Evolutionary conservation across 1,140 invertebrate species (phyloP).

Genomic region (Chironomus tepperi): DNA sequence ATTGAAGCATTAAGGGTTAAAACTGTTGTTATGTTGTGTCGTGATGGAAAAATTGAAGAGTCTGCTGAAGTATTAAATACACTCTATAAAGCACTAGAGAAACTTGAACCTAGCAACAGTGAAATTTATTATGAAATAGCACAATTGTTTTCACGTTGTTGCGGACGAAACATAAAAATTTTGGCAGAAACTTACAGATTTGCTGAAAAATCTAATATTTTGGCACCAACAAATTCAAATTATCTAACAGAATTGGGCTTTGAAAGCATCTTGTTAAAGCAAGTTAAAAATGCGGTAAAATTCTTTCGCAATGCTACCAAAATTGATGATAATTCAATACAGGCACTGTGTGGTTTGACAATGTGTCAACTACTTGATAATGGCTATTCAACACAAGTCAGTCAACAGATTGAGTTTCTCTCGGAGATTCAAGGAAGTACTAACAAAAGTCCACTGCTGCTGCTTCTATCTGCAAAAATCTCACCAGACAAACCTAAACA

Average conservation of each 20-base stretch:
- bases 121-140: constrained; percentile 60
- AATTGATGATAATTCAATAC: constrained; percentile 71
- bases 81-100: constrained; percentile 56
- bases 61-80: constrained; percentile 55
- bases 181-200: constrained; percentile 63
- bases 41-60: constrained; percentile 66
- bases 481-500: constrained; percentile 48
- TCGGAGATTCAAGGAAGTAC: constrained; percentile 65
- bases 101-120: constrained; percentile 66
- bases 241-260: constrained; percentile 73
- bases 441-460: constrained; percentile 47
- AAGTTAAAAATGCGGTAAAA: constrained; percentile 60
- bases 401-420: constrained; percentile 79
- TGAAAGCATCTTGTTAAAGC: constrained; percentile 45
- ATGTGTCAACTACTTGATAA: constrained; percentile 63
- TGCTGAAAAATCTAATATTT: constrained; percentile 63
- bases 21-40: constrained; percentile 62
- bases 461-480: constrained; percentile 62
- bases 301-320: constrained; percentile 72
- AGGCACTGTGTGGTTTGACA: constrained; percentile 70
- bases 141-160: constrained; percentile 66
- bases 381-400: constrained; percentile 54
- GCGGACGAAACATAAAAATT: constrained; percentile 59
- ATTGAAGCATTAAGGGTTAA: constrained; percentile 65
- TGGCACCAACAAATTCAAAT: constrained; percentile 57